These are phyloP conservation scores for Acyrthosiphon pisum DNA, from an alignment of 1,140 invertebrate species.

Conservation along the genomic window DNA sequence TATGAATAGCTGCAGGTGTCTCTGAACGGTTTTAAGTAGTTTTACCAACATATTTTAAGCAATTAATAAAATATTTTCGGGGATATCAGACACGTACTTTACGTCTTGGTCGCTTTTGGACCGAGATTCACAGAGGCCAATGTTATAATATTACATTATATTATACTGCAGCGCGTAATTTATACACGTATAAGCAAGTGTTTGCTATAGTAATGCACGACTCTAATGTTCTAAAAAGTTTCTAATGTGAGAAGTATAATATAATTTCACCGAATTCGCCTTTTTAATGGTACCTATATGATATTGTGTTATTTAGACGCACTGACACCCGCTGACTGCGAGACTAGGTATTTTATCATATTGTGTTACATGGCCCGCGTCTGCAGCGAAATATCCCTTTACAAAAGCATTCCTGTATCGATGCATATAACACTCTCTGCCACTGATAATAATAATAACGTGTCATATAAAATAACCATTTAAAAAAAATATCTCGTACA, in stretches of 20 bases:
- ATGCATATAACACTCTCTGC: neutral
- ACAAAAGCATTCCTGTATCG: neutral
- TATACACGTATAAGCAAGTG: no score
- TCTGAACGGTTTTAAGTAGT: neutral
- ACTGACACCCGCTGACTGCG: neutral
- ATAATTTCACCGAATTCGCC: neutral
- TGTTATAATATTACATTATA: no score
- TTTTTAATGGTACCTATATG: neutral
- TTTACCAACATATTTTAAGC: neutral
- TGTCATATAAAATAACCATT: neutral
- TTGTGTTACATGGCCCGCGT: neutral
- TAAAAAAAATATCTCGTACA: neutral
- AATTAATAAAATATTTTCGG: neutral
- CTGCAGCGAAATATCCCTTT: neutral
- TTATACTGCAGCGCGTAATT: neutral
- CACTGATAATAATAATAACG: neutral
- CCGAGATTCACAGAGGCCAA: neutral
- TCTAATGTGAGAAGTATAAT: neutral
- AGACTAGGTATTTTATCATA: neutral
- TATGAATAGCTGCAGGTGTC: neutral
- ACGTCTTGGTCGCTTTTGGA: neutral
- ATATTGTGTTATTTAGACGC: neutral
- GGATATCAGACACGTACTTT: neutral
- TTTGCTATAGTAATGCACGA: neutral
- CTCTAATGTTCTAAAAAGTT: neutral